Evolutionary conservation across 2,888 invertebrate genomes (phyloP), one percentile per base, ranked within the genome.

Genomic region (Latheticus oryzae): DNA sequence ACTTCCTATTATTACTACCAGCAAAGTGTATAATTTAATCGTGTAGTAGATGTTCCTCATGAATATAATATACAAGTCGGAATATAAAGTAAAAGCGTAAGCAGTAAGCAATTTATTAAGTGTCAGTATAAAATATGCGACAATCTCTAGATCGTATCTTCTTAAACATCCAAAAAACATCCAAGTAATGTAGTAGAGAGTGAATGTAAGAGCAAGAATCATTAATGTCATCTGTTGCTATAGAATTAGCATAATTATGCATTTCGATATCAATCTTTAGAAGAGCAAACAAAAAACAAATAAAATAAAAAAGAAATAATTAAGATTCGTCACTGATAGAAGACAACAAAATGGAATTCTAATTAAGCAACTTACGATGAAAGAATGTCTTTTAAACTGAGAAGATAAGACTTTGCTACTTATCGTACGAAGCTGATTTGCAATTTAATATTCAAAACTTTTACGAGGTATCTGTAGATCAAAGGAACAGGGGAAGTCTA

Each of bases 171-270:
- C 56, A 38, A 61, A 62, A 61, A 57, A 65, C 53, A 63, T 58
- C 61, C 43, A 63, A 57, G n/a, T 66, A 66, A 67, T 65, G 63
- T 55, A 48, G 60, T 28, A 13, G 28, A 32, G 40, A 38, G n/a
- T n/a, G 64, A 60, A 61, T 59, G 66, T 60, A 65, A 62, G 60
- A 67, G 63, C 68, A 66, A 55, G 64, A 61, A 66, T 68, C 71
- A 69, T 73, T 71, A 71, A 67, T 70, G 71, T 72, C 72, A 69
- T 68, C 67, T 69, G 67, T 67, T 68, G 69, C 67, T 62, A 63
- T 68, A 63, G 64, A 67, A 71, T 72, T 73, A 71, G 66, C 73
- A 73, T 72, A 72, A 72, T 73, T 70, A 72, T 71, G 64, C 65
- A 57, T 67, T 63, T 59, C 57, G 72, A 72, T 71, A 71, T 70